Conservation (phyloP, 2,113 vertebrate species). For the Rhadina sibilatrix region DNA sequence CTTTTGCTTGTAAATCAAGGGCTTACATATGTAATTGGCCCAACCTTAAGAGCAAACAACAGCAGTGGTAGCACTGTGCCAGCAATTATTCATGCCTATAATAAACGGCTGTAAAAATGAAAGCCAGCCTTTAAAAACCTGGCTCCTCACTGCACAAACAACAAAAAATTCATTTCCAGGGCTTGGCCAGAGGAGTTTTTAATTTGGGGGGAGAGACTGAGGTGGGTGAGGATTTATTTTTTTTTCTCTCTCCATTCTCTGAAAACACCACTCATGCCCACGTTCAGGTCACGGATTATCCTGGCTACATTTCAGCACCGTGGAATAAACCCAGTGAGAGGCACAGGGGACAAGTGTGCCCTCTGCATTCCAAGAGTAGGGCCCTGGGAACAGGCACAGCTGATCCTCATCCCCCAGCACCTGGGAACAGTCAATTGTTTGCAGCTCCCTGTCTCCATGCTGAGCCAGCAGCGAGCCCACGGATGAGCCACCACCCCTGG, state of each 20-base stretch:
- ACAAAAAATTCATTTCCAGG: not conserved
- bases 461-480: not conserved
- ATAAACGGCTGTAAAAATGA: conserved; percentile 25
- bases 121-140: conserved; percentile 32
- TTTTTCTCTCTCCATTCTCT: not conserved
- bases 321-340: not conserved
- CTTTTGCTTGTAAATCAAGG: conserved; percentile 56
- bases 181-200: not conserved
- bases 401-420: not conserved
- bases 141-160: not conserved
- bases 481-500: not conserved
- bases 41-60: conserved; percentile 53
- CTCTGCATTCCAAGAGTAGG: not conserved
- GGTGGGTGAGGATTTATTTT: not conserved
- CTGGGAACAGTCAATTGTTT: not conserved
- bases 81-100: conserved; percentile 64
- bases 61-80: conserved; percentile 28
- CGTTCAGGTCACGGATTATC: not conserved
- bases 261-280: not conserved
- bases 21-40: conserved; percentile 62
- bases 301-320: not conserved
- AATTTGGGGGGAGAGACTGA: not conserved
- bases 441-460: not conserved
- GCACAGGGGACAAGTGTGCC: not conserved
- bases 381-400: not conserved